Evolutionary conservation across 1,140 invertebrate genomes (phyloP), one percentile per base, ranked within the genome.

Genomic region (Glossosoma conforme): DNA sequence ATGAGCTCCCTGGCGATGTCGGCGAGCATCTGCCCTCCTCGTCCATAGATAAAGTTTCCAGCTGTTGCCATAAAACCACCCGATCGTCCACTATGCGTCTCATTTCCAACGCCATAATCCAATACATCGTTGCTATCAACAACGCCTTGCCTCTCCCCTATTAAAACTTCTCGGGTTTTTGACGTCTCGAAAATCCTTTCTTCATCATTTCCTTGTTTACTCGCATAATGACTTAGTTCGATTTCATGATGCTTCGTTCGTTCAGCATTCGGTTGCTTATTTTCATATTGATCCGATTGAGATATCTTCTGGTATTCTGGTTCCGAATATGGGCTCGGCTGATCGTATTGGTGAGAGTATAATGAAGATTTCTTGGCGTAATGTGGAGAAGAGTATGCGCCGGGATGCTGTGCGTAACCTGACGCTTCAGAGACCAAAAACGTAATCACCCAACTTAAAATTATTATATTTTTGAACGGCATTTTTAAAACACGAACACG

Each of bases 1-100:
- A 86, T 66, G 43, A 84, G 66, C 62, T 85, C 82, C 59, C 80
- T 82, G 10, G 82, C 81, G 60, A 86, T 73, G 50, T 80, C 75
- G 0, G 77, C 72, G 52, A 84, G 63, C 48, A 84, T 75, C 52
- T 79, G 73, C 3, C 77, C 77, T 15, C 76, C 72, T 0, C 75
- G 70, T 28, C 72, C 70, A 36, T 66, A 67, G 2, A 80, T 58
- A 46, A 78, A 74, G 41, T 65, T 69, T 10, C 76, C 69, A 2
- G 76, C 77, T 0, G 66, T 64, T 2, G 75, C 67, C 28, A 79
- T 59, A 52, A 78, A 73, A 6, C 69, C 65, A 0, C 73, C 60
- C 4, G 74, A 62, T 11, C 62, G 70, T 56, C 66, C 68, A 33
- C 62, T 54, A 30, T 62, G 55, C 18, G 68, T 68, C 42, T 68